phyloP scores from a whole-genome alignment of 2,113 vertebrate genomes.

The Pogona vitticeps region DNA sequence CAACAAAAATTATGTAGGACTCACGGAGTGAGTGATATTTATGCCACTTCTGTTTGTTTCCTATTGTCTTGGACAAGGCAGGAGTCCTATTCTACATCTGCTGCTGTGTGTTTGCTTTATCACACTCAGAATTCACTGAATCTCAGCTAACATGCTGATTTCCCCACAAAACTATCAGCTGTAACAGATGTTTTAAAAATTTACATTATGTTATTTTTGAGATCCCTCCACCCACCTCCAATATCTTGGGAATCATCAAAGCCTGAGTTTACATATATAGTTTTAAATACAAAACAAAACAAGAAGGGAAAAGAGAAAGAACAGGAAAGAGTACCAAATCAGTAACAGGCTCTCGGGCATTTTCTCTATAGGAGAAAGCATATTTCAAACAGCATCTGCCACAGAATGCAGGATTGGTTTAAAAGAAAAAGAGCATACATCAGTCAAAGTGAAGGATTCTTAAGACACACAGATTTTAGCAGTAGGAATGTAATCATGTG shows the following conservation, averaged over 20 bases:
- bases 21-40: constrained; percentile 68
- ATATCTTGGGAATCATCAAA: constrained; percentile 52
- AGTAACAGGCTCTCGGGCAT: constrained; percentile 38
- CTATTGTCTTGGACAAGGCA: constrained; percentile 70
- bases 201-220: constrained; percentile 47
- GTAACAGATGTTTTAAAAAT: constrained; percentile 67
- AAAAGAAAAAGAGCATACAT: neutral
- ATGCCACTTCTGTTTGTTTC: constrained; percentile 72
- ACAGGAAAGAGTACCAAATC: constrained; percentile 14
- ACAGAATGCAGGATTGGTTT: constrained; percentile 12
- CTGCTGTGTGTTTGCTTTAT: constrained; percentile 57
- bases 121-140: constrained; percentile 52
- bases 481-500: neutral
- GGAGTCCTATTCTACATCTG: constrained; percentile 71
- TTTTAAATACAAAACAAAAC: neutral
- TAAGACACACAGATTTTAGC: neutral
- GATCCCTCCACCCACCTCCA: constrained; percentile 14
- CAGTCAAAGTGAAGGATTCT: neutral
- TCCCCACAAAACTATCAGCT: constrained; percentile 52
- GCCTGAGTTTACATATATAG: constrained; percentile 21
- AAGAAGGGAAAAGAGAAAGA: constrained; percentile 23
- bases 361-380: neutral
- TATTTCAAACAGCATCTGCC: constrained; percentile 29
- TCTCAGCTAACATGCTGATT: constrained; percentile 56
- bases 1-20: constrained; percentile 51